Conservation (phyloP, 1,140 invertebrate species). For the Chironomus striatipennis region DNA sequence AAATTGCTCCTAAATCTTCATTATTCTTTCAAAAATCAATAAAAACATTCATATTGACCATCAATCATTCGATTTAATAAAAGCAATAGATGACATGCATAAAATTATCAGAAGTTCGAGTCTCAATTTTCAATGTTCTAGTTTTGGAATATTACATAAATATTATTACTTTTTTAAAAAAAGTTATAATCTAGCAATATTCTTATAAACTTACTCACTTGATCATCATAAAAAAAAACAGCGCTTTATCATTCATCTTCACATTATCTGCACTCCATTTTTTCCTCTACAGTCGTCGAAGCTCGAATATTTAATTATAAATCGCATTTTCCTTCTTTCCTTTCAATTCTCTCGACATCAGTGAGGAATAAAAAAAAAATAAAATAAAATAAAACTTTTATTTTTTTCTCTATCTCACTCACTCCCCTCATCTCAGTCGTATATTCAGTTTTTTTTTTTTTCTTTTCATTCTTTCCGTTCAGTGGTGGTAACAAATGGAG, state of each 20-base stretch:
- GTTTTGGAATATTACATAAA: too few relatives aligned
- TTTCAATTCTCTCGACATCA: not conserved
- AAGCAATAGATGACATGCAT: too few relatives aligned
- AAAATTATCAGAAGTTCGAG: too few relatives aligned
- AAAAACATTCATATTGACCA: too few relatives aligned
- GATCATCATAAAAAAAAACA: not conserved
- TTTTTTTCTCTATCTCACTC: not conserved
- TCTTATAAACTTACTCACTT: not conserved
- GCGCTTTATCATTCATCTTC: not conserved
- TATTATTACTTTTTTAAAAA: too few relatives aligned
- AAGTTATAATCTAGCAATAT: too few relatives aligned
- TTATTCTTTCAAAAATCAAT: too few relatives aligned
- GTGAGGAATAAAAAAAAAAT: not conserved
- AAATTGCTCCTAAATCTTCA: too few relatives aligned
- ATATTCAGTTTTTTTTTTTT: not conserved
- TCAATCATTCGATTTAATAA: too few relatives aligned
- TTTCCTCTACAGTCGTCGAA: not conserved
- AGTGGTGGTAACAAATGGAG: conserved; percentile 17
- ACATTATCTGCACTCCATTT: not conserved
- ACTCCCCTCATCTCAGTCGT: not conserved
- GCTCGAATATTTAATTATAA: conserved; percentile 23
- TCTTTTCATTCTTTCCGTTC: not conserved
- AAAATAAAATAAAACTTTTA: not conserved
- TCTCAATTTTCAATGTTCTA: too few relatives aligned
- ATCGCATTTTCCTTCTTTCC: conserved; percentile 18